These are phyloP conservation scores for Erythrolamprus reginae DNA, from an alignment of 2,113 vertebrate species.

Conservation along the genomic window DNA sequence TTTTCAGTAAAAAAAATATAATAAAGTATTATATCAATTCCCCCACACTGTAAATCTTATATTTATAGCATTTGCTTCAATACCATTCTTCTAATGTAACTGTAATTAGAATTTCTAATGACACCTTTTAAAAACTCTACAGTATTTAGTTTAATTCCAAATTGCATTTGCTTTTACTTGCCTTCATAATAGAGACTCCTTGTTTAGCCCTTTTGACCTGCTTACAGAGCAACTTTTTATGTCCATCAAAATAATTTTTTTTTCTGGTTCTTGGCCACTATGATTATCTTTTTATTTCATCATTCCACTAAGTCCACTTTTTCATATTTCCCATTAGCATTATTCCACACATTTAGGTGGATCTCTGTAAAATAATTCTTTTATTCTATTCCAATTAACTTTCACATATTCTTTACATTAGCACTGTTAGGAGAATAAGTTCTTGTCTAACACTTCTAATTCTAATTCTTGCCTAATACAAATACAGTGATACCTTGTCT, in stretches of 20 bases:
- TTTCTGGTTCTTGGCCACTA: not conserved
- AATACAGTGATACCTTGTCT: too few relatives aligned
- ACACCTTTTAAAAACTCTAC: not conserved
- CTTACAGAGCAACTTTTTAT: not conserved
- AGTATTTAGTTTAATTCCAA: not conserved
- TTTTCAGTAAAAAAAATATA: not conserved
- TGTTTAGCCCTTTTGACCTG: not conserved
- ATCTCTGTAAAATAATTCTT: not conserved
- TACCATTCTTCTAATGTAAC: not conserved
- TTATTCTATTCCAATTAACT: not conserved
- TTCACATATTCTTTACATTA: not conserved
- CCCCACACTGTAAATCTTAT: not conserved
- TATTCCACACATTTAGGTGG: not conserved
- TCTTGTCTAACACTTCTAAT: not conserved
- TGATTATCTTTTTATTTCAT: not conserved
- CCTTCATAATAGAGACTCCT: not conserved
- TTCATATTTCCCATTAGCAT: not conserved
- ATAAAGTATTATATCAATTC: not conserved
- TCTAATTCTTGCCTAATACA: too few relatives aligned
- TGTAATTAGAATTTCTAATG: not conserved
- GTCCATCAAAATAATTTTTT: not conserved
- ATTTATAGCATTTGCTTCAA: not conserved
- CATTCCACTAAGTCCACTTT: not conserved
- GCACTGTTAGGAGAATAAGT: not conserved
- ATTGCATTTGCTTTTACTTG: not conserved